These are phyloP conservation scores for Fissipunctia ypsillon DNA, from an alignment of 2,888 invertebrate genomes.

Conservation along the genomic window DNA sequence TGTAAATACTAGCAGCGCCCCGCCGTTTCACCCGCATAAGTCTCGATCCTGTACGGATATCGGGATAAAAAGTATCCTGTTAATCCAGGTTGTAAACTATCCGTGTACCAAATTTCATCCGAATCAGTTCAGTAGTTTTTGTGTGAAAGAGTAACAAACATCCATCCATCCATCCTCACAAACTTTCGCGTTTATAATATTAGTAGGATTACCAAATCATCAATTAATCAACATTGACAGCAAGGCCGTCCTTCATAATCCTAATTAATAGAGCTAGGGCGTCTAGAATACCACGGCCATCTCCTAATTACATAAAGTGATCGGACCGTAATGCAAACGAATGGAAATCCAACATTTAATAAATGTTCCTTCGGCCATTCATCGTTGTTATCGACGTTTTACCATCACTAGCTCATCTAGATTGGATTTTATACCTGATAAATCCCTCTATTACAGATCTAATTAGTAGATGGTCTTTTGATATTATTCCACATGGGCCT, in stretches of 20 bases:
- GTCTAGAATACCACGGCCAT: slow-evolving; percentile 1
- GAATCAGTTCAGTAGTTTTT: too few relatives aligned
- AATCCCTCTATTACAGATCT: slow-evolving; percentile 19
- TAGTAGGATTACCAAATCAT: neutral
- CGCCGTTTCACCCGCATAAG: too few relatives aligned
- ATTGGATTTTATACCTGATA: neutral
- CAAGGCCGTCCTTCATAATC: neutral
- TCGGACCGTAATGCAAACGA: neutral
- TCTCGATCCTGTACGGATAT: too few relatives aligned
- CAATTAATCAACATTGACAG: slow-evolving; percentile 15
- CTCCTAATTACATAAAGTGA: slow-evolving; percentile 19
- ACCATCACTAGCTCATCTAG: slow-evolving; percentile 23
- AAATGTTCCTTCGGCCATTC: slow-evolving; percentile 12
- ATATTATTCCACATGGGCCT: neutral
- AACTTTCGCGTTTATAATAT: too few relatives aligned
- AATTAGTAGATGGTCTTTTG: slow-evolving; percentile 12
- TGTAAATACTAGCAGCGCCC: too few relatives aligned
- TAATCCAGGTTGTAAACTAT: too few relatives aligned
- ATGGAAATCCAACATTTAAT: slow-evolving; percentile 19
- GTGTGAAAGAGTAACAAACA: too few relatives aligned
- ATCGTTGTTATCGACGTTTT: slow-evolving; percentile 35
- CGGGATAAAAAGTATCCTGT: too few relatives aligned
- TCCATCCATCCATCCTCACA: too few relatives aligned
- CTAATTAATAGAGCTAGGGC: neutral
- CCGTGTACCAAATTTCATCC: too few relatives aligned